These are phyloP conservation scores for Philereme transversata DNA, from an alignment of 2,888 invertebrate genomes.

Conservation along the genomic window DNA sequence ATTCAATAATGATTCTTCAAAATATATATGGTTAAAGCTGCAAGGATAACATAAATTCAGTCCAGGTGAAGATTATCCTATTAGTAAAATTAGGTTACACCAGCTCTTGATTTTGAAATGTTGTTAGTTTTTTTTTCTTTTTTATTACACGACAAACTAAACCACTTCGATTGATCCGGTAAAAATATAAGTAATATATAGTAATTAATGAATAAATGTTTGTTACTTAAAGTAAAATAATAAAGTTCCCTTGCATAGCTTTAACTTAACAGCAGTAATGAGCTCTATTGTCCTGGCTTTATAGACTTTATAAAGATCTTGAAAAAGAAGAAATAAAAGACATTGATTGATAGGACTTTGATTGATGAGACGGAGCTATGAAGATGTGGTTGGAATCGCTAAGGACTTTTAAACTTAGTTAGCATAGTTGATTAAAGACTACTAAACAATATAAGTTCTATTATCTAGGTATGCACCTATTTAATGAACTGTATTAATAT, in stretches of 20 bases:
- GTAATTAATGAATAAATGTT: no score
- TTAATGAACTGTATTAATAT: no score
- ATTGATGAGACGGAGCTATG: constrained; percentile 18
- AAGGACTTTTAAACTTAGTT: not conserved
- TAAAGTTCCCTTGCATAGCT: constrained; percentile 38
- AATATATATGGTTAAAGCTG: constrained; percentile 14
- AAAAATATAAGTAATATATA: no score
- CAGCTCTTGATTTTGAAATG: constrained; percentile 2
- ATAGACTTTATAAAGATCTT: constrained; percentile 34
- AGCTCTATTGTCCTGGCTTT: constrained; percentile 53
- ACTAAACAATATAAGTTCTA: no score
- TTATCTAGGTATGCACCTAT: no score
- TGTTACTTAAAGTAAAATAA: no score
- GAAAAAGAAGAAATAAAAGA: constrained; percentile 34
- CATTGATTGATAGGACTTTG: constrained; percentile 44
- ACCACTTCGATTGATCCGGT: not conserved
- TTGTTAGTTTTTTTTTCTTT: constrained; percentile 6
- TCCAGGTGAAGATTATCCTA: constrained; percentile 11
- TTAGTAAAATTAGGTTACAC: constrained; percentile 12
- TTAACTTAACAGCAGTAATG: constrained; percentile 46
- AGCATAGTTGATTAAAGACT: no score
- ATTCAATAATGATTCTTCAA: no score
- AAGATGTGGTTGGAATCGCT: constrained; percentile 9
- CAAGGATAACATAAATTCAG: constrained; percentile 8
- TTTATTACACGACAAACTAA: constrained; percentile 1